These are phyloP conservation scores for Gortyna flavago DNA, from an alignment of 2,888 invertebrate genomes.

Conservation along the genomic window DNA sequence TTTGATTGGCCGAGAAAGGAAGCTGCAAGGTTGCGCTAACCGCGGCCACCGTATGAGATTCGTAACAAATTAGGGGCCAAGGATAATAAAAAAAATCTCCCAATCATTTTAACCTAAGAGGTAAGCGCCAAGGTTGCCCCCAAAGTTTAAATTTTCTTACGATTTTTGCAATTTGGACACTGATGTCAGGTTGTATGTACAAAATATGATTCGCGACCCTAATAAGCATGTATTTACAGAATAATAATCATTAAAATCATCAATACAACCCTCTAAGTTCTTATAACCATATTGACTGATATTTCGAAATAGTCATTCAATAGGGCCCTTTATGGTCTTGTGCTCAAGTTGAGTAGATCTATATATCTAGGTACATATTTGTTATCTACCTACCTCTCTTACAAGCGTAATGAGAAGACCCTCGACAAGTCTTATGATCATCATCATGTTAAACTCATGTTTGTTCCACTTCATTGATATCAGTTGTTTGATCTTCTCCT, in stretches of 20 bases:
- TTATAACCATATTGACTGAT: too few relatives aligned
- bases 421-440: slow-evolving; percentile 89
- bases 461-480: slow-evolving; percentile 69
- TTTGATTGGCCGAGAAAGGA: slow-evolving; percentile 1
- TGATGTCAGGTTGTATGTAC: neutral
- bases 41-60: neutral
- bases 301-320: too few relatives aligned
- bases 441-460: slow-evolving; percentile 81
- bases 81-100: neutral
- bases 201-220: neutral
- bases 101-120: neutral
- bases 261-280: neutral
- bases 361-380: too few relatives aligned
- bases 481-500: slow-evolving; percentile 81
- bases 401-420: slow-evolving; percentile 89
- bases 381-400: slow-evolving; percentile 68
- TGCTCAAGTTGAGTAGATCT: too few relatives aligned
- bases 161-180: neutral
- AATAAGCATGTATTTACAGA: neutral
- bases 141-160: neutral
- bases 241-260: neutral
- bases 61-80: neutral
- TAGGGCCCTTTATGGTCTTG: too few relatives aligned
- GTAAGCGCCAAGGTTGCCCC: neutral
- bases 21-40: neutral